phyloP scores from a whole-genome alignment of 2,113 vertebrate genomes.

The Chaetops frenatus region DNA sequence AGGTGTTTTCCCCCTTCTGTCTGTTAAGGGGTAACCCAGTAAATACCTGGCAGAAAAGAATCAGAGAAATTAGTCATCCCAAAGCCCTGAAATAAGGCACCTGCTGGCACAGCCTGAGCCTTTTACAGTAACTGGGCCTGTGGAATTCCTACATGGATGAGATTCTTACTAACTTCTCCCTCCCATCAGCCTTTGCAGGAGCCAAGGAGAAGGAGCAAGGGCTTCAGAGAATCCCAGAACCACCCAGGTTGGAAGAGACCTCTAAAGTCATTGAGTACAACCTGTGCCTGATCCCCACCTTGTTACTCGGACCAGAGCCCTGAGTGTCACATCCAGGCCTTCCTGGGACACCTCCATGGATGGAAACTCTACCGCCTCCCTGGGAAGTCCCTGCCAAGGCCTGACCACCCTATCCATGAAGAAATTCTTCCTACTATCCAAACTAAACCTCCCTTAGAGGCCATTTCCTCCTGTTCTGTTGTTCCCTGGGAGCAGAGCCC shows the following conservation, averaged over 20 bases:
- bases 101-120: not conserved
- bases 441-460: not conserved
- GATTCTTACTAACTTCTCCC: not conserved
- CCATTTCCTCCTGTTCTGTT: not conserved
- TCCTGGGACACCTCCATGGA: not conserved
- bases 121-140: not conserved
- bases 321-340: fast-evolving
- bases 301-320: not conserved
- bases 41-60: not conserved
- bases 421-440: not conserved
- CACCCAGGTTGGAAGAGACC: not conserved
- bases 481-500: not conserved
- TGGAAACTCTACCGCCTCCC: not conserved
- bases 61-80: not conserved
- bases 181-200: not conserved
- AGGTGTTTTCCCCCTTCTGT: not conserved
- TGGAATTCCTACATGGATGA: not conserved
- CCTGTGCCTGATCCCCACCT: not conserved
- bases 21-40: not conserved
- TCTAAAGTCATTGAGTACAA: not conserved
- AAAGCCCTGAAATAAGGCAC: not conserved
- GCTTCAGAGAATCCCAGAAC: not conserved
- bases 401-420: not conserved
- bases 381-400: not conserved
- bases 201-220: not conserved